Conservation (phyloP, 2,888 invertebrate species). For the Amphipyra tragopoginis region DNA sequence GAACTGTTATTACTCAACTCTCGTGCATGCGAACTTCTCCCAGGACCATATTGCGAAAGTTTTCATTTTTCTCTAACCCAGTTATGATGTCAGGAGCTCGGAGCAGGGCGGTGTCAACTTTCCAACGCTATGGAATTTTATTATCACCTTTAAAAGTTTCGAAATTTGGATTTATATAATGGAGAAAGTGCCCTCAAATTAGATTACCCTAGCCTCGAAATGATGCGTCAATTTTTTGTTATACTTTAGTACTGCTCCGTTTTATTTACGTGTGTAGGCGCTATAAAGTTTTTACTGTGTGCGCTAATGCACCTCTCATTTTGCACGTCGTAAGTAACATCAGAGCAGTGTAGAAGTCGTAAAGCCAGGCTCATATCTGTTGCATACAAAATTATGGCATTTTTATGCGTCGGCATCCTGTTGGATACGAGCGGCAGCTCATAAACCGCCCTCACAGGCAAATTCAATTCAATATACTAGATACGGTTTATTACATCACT, state of each 20-base stretch:
- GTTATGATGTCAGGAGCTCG: constrained; percentile 75
- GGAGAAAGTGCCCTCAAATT: constrained; percentile 59
- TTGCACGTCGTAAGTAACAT: constrained; percentile 51
- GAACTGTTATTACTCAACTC: constrained; percentile 76
- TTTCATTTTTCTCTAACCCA: constrained; percentile 86
- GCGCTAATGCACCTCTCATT: constrained; percentile 55
- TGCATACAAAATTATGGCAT: constrained; percentile 81
- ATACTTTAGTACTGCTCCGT: constrained; percentile 9
- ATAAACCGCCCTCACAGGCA: constrained; percentile 75
- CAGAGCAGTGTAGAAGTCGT: constrained; percentile 57
- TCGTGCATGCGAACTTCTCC: constrained; percentile 73
- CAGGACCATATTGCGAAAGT: constrained; percentile 84
- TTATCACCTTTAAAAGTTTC: constrained; percentile 74
- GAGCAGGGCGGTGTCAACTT: constrained; percentile 73
- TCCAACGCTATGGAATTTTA: constrained; percentile 71
- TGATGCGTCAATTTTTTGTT: constrained; percentile 13
- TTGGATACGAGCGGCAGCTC: constrained; percentile 73
- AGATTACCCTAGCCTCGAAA: constrained; percentile 38
- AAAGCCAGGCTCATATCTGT: constrained; percentile 76
- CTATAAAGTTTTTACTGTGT: constrained; percentile 42
- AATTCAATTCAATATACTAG: constrained; percentile 81
- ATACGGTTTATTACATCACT: constrained; percentile 73
- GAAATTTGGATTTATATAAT: constrained; percentile 69
- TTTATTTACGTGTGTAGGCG: constrained; percentile 27
- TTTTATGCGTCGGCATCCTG: constrained; percentile 79